A percentile compares a stretch with the other conserved stretches of the same genome.
Conservation (phyloP, 1,140 invertebrate species). For the Drosophila miranda region DNA sequence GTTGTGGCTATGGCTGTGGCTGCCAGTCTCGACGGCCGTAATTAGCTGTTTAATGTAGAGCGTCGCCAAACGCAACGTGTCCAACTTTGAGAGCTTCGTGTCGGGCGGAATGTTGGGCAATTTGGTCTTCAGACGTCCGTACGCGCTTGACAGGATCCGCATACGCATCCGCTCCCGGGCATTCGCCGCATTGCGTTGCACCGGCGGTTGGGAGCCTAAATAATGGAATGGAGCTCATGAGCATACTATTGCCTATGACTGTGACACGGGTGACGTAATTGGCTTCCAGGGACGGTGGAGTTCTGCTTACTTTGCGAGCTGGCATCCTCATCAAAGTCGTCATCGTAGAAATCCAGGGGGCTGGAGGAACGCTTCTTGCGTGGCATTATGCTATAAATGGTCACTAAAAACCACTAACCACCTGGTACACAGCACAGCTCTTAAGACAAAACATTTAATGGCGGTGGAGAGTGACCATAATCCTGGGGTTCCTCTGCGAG, state of each 20-base stretch:
- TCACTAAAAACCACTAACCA: conserved; percentile 31
- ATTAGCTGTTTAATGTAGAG: conserved; percentile 96
- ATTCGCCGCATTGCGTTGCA: conserved; percentile 96
- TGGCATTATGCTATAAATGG: conserved; percentile 60
- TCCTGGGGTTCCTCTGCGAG: conserved; percentile 6
- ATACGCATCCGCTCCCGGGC: conserved; percentile 95
- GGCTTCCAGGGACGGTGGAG: not conserved
- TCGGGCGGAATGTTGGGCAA: conserved; percentile 97
- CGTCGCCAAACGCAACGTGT: conserved; percentile 93
- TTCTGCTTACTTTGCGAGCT: conserved; percentile 68
- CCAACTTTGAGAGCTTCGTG: conserved; percentile 96
- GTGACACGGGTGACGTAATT: not conserved
- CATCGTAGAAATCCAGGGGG: conserved; percentile 72
- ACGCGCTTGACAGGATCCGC: conserved; percentile 95
- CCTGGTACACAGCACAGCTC: conserved; percentile 24
- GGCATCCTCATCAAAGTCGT: conserved; percentile 78
- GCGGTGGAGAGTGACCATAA: conserved; percentile 21
- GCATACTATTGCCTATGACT: not conserved
- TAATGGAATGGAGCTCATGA: not conserved
- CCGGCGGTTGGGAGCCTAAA: conserved; percentile 82
- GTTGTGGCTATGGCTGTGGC: conserved; percentile 17
- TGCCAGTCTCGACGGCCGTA: conserved; percentile 82
- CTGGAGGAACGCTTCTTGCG: conserved; percentile 70
- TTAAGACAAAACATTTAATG: conserved; percentile 33
- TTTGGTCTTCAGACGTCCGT: conserved; percentile 94